Percentiles rank a stretch among this genome's conserved stretches.
Evolutionary conservation across 2,797 vertebrate species (phyloP).

Genomic region (Helicolenus hilgendorfi): DNA sequence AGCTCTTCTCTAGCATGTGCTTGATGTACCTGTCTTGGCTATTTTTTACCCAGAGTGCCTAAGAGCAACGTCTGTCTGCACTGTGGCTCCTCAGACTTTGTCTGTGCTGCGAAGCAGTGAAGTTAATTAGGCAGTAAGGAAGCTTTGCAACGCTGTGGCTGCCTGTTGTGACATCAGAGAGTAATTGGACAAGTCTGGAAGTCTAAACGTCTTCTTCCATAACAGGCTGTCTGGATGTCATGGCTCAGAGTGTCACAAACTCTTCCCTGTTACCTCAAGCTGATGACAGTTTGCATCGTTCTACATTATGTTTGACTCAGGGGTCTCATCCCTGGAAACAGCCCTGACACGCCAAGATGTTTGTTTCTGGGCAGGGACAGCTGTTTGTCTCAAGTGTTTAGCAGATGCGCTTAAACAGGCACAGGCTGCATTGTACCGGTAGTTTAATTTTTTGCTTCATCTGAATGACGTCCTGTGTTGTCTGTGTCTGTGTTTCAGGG

Average conservation of each 20-base stretch:
- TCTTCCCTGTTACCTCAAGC: not conserved
- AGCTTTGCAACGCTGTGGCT: not conserved
- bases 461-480: conserved; percentile 7
- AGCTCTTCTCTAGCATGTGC: not conserved
- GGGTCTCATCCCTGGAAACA: not conserved
- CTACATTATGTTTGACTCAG: not conserved
- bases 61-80: not conserved
- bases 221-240: not conserved
- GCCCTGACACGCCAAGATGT: not conserved
- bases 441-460: not conserved
- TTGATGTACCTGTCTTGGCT: not conserved
- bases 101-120: not conserved
- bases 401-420: conserved; percentile 11
- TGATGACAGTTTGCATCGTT: not conserved
- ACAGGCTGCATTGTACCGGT: not conserved
- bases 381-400: conserved; percentile 19
- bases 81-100: not conserved
- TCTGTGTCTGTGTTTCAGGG: conserved; percentile 87
- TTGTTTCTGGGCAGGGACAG: not conserved
- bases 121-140: conserved; percentile 12
- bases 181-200: conserved; percentile 18
- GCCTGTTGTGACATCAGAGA: conserved; percentile 4
- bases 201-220: not conserved
- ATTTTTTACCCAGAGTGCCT: not conserved
- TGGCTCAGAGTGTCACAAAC: not conserved